Evolutionary conservation across 2,888 invertebrate genomes (phyloP).

Genomic region (Lasioglossum morio): DNA sequence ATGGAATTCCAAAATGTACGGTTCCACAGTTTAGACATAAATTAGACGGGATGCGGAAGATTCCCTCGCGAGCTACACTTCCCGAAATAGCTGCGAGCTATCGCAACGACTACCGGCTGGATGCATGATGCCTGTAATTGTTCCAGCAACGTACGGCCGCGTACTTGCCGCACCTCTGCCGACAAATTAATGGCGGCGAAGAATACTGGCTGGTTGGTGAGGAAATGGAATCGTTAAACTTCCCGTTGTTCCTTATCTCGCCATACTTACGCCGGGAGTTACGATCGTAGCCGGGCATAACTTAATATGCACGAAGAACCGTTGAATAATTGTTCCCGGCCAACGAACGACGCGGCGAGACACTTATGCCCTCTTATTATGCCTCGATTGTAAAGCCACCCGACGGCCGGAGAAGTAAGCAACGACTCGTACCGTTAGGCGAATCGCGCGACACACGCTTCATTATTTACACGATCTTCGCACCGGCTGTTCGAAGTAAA

Average conservation of each 20-base stretch:
- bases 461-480: background rate
- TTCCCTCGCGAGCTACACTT: background rate
- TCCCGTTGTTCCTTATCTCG: constrained; percentile 20
- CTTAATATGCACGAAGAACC: background rate
- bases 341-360: background rate
- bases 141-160: background rate
- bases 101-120: constrained; percentile 15
- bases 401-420: background rate
- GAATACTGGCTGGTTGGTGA: background rate
- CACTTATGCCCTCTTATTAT: background rate
- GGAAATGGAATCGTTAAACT: constrained; percentile 31
- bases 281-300: constrained; percentile 10
- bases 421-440: background rate
- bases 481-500: background rate
- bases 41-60: background rate
- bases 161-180: constrained; percentile 16
- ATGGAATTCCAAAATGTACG: constrained; percentile 7
- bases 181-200: constrained; percentile 28
- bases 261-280: background rate
- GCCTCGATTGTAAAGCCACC: background rate
- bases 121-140: constrained; percentile 12
- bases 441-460: background rate
- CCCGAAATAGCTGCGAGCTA: background rate
- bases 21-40: constrained; percentile 5
- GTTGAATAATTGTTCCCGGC: background rate